A percentile compares a stretch with the other conserved stretches of the same genome.
Conservation (phyloP, 2,888 invertebrate species). For the Agrenia bidenticulata region DNA sequence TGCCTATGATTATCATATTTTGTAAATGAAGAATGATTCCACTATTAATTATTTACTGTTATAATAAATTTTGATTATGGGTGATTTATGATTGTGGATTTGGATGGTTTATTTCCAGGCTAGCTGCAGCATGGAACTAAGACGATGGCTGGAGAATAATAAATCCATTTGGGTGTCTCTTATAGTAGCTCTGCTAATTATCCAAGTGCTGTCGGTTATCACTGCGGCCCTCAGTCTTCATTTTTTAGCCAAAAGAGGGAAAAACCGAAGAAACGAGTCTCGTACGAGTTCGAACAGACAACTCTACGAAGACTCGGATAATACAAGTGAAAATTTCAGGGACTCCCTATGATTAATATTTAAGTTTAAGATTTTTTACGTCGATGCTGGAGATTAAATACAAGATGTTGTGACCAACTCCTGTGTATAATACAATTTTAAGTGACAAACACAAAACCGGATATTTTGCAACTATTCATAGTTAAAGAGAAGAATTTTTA, state of each 20-base stretch:
- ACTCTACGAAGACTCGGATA: slow-evolving; percentile 51
- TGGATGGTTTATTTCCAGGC: slow-evolving; percentile 53
- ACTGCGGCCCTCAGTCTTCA: slow-evolving; percentile 53
- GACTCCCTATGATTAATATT: slow-evolving; percentile 44
- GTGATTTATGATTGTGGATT: too few relatives aligned
- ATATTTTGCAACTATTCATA: too few relatives aligned
- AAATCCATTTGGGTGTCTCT: slow-evolving; percentile 55
- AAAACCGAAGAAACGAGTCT: slow-evolving; percentile 49
- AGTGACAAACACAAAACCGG: too few relatives aligned
- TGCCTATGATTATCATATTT: too few relatives aligned
- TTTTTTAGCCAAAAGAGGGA: slow-evolving; percentile 47
- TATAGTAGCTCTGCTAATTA: slow-evolving; percentile 53
- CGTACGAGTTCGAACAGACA: slow-evolving; percentile 51
- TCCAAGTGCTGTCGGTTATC: slow-evolving; percentile 53
- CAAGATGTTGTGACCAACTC: too few relatives aligned
- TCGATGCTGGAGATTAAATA: too few relatives aligned
- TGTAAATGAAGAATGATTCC: too few relatives aligned
- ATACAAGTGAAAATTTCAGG: slow-evolving; percentile 51
- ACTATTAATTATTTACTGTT: too few relatives aligned
- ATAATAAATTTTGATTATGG: too few relatives aligned
- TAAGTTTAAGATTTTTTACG: too few relatives aligned
- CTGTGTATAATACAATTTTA: too few relatives aligned
- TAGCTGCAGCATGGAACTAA: slow-evolving; percentile 55
- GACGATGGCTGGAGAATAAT: slow-evolving; percentile 55
- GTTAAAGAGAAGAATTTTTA: too few relatives aligned